phyloP scores from a whole-genome alignment of 2,888 invertebrate species.

The Antheraea yamamai region DNA sequence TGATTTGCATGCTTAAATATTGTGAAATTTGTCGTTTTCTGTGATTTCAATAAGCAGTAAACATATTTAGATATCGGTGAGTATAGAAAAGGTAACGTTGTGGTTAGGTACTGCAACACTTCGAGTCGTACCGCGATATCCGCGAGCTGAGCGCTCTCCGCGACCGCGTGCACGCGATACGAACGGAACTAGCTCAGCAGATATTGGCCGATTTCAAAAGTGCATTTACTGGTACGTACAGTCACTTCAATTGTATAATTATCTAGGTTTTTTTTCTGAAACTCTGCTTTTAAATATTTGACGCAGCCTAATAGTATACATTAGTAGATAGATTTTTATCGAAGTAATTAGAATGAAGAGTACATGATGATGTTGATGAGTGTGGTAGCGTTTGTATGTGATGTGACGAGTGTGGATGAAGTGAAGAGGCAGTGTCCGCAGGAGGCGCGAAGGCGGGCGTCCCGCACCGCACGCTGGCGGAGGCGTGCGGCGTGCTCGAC shows the following conservation, averaged over 20 bases:
- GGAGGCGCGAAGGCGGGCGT: constrained; percentile 57
- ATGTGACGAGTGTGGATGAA: neutral
- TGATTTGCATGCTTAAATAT: too few species aligned
- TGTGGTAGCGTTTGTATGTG: neutral
- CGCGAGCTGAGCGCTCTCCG: constrained; percentile 94
- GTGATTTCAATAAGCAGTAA: neutral
- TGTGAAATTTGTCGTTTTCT: too few species aligned
- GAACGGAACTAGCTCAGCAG: constrained; percentile 91
- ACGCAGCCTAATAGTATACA: too few species aligned
- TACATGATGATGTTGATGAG: neutral
- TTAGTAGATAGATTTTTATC: too few species aligned
- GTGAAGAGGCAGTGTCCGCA: constrained; percentile 22
- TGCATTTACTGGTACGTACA: constrained; percentile 86
- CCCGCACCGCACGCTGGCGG: constrained; percentile 58
- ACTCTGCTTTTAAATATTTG: too few species aligned
- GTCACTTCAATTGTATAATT: too few species aligned
- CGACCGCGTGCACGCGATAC: constrained; percentile 89
- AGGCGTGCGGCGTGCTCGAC: constrained; percentile 68
- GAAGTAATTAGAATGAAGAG: too few species aligned
- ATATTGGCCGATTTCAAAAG: constrained; percentile 96
- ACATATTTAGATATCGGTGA: neutral
- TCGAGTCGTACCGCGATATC: constrained; percentile 94
- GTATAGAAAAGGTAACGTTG: neutral
- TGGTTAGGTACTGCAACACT: constrained; percentile 95
- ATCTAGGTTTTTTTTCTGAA: too few species aligned